A percentile compares a stretch with the other conserved stretches of the same genome.
These are phyloP conservation scores for Xylocampa areola DNA, from an alignment of 2,888 invertebrate genomes.

Conservation along the genomic window DNA sequence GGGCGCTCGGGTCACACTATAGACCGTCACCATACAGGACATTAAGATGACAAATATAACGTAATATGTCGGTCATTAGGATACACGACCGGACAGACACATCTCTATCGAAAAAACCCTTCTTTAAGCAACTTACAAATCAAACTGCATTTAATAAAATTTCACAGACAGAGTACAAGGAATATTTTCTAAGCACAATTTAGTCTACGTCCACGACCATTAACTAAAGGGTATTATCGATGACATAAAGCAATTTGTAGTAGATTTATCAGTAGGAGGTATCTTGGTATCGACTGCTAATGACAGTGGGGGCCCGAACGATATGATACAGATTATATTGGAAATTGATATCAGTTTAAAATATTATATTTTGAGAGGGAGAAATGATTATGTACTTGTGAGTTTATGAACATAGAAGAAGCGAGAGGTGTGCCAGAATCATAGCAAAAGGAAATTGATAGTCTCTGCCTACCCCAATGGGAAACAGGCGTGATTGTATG, in stretches of 20 bases:
- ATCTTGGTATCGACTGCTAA: slow-evolving; percentile 64
- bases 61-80: too few species aligned
- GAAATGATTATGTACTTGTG: slow-evolving; percentile 18
- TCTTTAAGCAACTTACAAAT: background rate
- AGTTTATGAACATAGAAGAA: background rate
- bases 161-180: slow-evolving; percentile 15
- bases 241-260: slow-evolving; percentile 70
- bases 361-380: slow-evolving; percentile 43
- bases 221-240: slow-evolving; percentile 64
- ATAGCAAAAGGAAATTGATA: too few species aligned
- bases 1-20: too few species aligned
- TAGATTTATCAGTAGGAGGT: slow-evolving; percentile 61
- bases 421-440: too few species aligned
- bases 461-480: too few species aligned
- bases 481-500: too few species aligned
- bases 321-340: slow-evolving; percentile 60
- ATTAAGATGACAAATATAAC: too few species aligned
- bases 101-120: too few species aligned
- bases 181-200: slow-evolving; percentile 46
- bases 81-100: too few species aligned
- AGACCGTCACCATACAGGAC: background rate
- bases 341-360: slow-evolving; percentile 57
- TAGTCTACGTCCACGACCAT: slow-evolving; percentile 45
- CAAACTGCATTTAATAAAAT: slow-evolving; percentile 9
- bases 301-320: slow-evolving; percentile 60